Evolutionary conservation across 2,797 vertebrate genomes (phyloP), one percentile per base, ranked within the genome.

Genomic region (Coccyzus lansbergi): DNA sequence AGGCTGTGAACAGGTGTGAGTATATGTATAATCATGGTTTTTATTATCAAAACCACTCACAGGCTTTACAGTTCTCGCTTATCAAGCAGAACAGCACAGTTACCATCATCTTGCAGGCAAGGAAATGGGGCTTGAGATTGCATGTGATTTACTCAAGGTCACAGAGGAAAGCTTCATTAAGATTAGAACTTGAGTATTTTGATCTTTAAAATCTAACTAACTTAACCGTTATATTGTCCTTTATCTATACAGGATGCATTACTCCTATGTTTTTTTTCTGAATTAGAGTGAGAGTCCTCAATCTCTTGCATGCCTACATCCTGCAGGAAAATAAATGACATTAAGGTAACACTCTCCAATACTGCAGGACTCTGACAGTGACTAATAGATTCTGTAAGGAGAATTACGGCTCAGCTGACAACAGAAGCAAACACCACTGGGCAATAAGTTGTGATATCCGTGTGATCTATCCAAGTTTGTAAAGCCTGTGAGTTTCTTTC

Each of bases 61-160:
- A 67, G 40, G 14, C 29, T 13, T 80, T 64, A 26, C 28, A 82
- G n/a, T 21, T 69, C 62, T 62, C 13, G 0, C 31, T 31, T 52
- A 9, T 18, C 53, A 69, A 75, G 67, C 36, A 59, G 69, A 86
- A 72, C 40, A 88, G 18, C 52, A 40, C 7, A 49, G 42, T 58
- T 36, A 40, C n/a, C 28, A 22, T 83, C 42, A 86, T 58, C 25
- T 63, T 88, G 31, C 52, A 90, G 55, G 46, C 63, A 88, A 59
- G 18, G 44, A 92, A 90, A 86, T 56, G 63, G 24, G 24, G 29
- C 63, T 58, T 72, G 81, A 91, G 49, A 64, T 74, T 84, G 60
- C 49, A 31, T 10, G 33, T 52, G 67, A 79, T 90, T 90, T 95
- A 88, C 63, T 83, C 80, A 94, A 93, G 87, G 77, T 91, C 70